Conservation (phyloP, 2,888 invertebrate species). For the Chesias legatella region DNA sequence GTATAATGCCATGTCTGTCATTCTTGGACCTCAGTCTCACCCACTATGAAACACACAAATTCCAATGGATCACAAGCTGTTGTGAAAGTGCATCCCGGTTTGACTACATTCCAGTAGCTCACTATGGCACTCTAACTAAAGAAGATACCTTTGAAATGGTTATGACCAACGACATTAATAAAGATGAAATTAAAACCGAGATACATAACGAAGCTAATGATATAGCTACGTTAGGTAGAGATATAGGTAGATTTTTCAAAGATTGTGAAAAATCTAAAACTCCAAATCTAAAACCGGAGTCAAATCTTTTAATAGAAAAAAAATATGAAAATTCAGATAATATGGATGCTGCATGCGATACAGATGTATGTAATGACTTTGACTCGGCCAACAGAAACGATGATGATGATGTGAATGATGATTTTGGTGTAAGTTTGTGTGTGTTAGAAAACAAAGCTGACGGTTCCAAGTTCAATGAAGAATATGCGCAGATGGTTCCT, state of each 20-base stretch:
- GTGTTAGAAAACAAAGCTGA: constrained; percentile 38
- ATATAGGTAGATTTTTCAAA: no score
- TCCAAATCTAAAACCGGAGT: neutral
- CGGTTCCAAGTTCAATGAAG: constrained; percentile 53
- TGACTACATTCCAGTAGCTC: constrained; percentile 42
- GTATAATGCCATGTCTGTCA: constrained; percentile 47
- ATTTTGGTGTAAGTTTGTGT: constrained; percentile 14
- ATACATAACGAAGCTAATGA: constrained; percentile 13
- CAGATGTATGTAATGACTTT: constrained; percentile 12
- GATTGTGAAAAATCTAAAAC: neutral
- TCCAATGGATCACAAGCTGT: constrained; percentile 40
- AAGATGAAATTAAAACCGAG: constrained; percentile 28
- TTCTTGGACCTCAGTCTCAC: constrained; percentile 41
- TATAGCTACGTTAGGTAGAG: no score
- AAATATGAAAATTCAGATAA: constrained; percentile 4
- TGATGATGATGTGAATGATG: constrained; percentile 26
- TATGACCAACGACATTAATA: constrained; percentile 26
- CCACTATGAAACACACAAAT: constrained; percentile 50
- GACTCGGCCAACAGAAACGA: constrained; percentile 14
- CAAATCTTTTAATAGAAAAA: neutral
- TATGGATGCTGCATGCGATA: constrained; percentile 12
- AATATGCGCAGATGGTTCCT: constrained; percentile 60
- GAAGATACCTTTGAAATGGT: constrained; percentile 38
- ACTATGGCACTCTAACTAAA: constrained; percentile 47
- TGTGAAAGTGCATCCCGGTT: constrained; percentile 35